These are phyloP conservation scores for Borostomias antarcticus DNA, from an alignment of 2,797 vertebrate species.

Conservation along the genomic window DNA sequence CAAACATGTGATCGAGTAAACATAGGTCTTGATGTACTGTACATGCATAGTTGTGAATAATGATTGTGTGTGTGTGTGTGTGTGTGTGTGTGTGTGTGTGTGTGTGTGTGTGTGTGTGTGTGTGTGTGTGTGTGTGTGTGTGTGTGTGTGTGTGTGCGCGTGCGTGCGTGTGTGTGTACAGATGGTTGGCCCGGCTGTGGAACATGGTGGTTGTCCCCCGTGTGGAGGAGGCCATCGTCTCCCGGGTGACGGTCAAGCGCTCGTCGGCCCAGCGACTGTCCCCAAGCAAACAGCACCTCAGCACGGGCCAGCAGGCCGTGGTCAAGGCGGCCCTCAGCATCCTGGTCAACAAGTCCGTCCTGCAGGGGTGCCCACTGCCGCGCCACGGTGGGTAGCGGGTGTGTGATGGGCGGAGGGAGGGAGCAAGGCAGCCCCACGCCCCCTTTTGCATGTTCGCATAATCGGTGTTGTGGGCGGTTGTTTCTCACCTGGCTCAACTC, in stretches of 20 bases:
- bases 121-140: slow-evolving; percentile 14
- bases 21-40: too few species aligned
- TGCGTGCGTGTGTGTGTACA: slow-evolving; percentile 49
- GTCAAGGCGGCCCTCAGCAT: slow-evolving; percentile 95
- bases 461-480: too few species aligned
- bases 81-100: neutral
- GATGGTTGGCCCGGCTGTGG: slow-evolving; percentile 94
- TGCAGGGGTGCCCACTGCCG: slow-evolving; percentile 87
- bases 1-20: too few species aligned
- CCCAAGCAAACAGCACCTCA: slow-evolving; percentile 76
- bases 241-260: slow-evolving; percentile 84
- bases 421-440: neutral
- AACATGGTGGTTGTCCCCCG: slow-evolving; percentile 89
- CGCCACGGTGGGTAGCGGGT: slow-evolving; percentile 78
- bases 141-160: neutral
- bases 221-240: slow-evolving; percentile 90
- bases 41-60: slow-evolving; percentile 12
- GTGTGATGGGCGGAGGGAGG: neutral
- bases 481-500: too few species aligned
- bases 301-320: slow-evolving; percentile 89
- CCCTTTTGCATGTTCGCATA: too few species aligned
- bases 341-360: slow-evolving; percentile 90
- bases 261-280: slow-evolving; percentile 66
- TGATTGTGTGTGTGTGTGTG: neutral
- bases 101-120: neutral